Conservation (phyloP, 2,888 invertebrate genomes). For the Euphydryas editha region DNA sequence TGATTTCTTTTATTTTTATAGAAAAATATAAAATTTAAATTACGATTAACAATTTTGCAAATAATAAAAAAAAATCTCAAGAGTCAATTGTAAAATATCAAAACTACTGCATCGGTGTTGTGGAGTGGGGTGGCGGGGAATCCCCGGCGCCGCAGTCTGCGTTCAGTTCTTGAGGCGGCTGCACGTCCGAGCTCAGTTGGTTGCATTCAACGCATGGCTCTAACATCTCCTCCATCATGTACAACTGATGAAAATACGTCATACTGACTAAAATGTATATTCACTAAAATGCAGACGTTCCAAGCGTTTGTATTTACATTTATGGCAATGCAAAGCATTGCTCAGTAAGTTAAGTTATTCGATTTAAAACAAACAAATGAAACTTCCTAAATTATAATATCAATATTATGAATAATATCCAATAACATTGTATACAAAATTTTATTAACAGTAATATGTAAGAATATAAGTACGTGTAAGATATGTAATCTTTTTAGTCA, state of each 20-base stretch:
- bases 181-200: conserved; percentile 34
- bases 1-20: conserved; percentile 30
- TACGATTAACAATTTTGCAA: background rate
- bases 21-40: background rate
- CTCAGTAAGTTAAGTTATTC: too few relatives aligned
- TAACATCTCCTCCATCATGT: conserved; percentile 61
- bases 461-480: too few relatives aligned
- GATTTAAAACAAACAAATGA: too few relatives aligned
- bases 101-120: background rate
- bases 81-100: background rate
- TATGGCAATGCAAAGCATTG: too few relatives aligned
- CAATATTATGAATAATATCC: too few relatives aligned
- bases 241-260: conserved; percentile 50
- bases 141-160: conserved; percentile 45
- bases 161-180: conserved; percentile 16
- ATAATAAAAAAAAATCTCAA: background rate
- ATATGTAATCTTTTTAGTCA: too few relatives aligned
- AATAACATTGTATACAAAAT: too few relatives aligned
- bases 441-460: too few relatives aligned
- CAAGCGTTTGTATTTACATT: too few relatives aligned
- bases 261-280: background rate
- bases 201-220: conserved; percentile 67
- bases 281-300: too few relatives aligned
- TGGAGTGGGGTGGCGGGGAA: background rate
- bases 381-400: too few relatives aligned